A percentile compares a stretch with the other conserved stretches of the same genome.
Conservation (phyloP, 53 echinoderm and acorn worm species). For the Paelopatides confundens region DNA sequence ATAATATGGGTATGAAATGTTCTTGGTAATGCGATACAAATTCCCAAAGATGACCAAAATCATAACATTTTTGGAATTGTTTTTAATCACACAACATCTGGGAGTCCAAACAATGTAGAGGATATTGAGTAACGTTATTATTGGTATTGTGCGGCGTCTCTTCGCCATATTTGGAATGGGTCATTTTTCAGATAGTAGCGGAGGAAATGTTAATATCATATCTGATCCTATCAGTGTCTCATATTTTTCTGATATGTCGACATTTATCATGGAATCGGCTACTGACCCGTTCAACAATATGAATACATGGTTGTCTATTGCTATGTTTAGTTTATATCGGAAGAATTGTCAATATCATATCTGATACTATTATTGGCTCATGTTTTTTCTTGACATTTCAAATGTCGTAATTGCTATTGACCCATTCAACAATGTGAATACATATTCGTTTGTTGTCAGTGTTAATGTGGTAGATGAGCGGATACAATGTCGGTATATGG, state of each 20-base stretch:
- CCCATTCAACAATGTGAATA: slow-evolving; percentile 24
- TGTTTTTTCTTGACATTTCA: too few relatives aligned
- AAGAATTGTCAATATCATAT: neutral
- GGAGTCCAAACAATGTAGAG: too few relatives aligned
- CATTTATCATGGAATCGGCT: neutral
- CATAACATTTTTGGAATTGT: too few relatives aligned
- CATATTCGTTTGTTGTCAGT: slow-evolving; percentile 9
- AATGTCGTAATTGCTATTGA: too few relatives aligned
- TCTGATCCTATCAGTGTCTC: neutral
- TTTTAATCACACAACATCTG: neutral
- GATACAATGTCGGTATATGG: neutral
- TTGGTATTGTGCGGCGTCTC: too few relatives aligned
- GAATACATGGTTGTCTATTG: slow-evolving; percentile 10
- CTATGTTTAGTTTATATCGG: too few relatives aligned
- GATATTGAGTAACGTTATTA: too few relatives aligned
- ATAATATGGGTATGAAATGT: too few relatives aligned
- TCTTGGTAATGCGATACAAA: too few relatives aligned
- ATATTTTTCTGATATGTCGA: neutral
- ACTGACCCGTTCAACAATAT: slow-evolving; percentile 17
- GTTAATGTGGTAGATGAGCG: neutral
- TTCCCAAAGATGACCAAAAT: too few relatives aligned
- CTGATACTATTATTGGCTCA: too few relatives aligned
- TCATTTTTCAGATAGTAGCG: slow-evolving; percentile 71
- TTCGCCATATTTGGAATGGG: slow-evolving; percentile 53
- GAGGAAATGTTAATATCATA: neutral